A percentile compares a stretch with the other conserved stretches of the same genome.
phyloP scores from a whole-genome alignment of 2,797 vertebrate genomes.

The Micromesistius poutassou region DNA sequence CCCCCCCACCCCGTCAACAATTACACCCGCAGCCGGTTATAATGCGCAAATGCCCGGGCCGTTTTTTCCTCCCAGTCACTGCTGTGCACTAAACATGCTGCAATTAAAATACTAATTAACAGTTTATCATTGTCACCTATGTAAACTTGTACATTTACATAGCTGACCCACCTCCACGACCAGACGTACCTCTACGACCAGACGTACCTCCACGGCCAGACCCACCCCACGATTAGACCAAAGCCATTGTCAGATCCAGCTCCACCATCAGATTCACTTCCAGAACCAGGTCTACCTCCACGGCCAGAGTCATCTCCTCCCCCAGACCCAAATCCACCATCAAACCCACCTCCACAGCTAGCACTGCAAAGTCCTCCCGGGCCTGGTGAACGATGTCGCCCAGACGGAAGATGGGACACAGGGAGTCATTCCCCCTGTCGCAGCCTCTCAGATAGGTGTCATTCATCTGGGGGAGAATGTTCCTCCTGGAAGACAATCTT shows the following conservation, averaged over 20 bases:
- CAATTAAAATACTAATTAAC: background rate
- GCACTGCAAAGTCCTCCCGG: constrained; percentile 77
- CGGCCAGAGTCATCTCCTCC: background rate
- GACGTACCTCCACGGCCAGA: background rate
- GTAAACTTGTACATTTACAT: constrained; percentile 1
- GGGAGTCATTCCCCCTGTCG: constrained; percentile 52
- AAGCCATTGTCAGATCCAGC: no score
- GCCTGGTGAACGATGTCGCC: constrained; percentile 77
- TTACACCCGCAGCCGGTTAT: no score
- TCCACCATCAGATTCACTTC: constrained; percentile 33
- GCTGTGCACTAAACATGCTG: background rate
- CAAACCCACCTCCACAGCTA: constrained; percentile 77
- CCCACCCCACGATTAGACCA: background rate
- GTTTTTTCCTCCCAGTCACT: no score
- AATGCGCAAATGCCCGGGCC: no score
- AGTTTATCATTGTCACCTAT: background rate
- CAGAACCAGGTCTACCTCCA: background rate
- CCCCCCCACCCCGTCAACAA: no score
- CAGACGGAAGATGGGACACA: constrained; percentile 84
- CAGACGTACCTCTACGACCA: background rate
- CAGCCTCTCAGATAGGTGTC: constrained; percentile 71
- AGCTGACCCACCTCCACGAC: background rate
- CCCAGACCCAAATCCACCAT: background rate
- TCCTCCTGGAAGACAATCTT: constrained; percentile 64
- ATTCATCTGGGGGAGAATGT: constrained; percentile 78